Conservation (phyloP, 2,888 invertebrate species). For the Acronicta alni region DNA sequence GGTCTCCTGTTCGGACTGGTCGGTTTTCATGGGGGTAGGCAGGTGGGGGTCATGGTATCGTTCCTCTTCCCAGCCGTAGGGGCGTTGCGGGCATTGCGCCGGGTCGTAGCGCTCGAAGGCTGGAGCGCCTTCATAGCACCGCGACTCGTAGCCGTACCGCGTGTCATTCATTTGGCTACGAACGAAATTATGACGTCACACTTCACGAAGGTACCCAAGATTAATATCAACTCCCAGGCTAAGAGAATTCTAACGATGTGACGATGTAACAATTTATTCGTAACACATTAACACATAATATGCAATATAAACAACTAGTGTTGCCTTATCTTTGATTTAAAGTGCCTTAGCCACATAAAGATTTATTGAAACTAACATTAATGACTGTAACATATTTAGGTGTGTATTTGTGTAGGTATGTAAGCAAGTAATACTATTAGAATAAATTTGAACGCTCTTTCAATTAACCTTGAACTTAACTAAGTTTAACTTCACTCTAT, state of each 20-base stretch:
- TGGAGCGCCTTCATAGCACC: conserved; percentile 87
- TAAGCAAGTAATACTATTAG: conserved; percentile 18
- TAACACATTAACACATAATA: background rate
- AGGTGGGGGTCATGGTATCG: conserved; percentile 89
- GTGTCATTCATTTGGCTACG: conserved; percentile 90
- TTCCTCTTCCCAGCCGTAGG: conserved; percentile 90
- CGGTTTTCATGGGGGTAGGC: conserved; percentile 92
- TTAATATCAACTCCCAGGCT: too few relatives aligned
- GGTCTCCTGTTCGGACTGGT: conserved; percentile 91
- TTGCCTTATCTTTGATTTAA: too few relatives aligned
- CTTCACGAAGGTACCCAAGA: conserved; percentile 4
- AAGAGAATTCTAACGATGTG: background rate
- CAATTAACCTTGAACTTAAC: conserved; percentile 31
- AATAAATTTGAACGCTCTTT: conserved; percentile 13
- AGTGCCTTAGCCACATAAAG: too few relatives aligned
- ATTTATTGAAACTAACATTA: too few relatives aligned
- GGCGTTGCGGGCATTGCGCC: conserved; percentile 84
- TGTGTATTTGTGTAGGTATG: background rate
- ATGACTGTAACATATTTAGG: background rate
- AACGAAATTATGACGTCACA: conserved; percentile 40
- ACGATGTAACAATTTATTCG: background rate
- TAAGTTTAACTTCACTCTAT: conserved; percentile 13
- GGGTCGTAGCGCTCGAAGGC: conserved; percentile 88
- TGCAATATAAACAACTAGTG: background rate
- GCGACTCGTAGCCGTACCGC: conserved; percentile 86